A percentile compares a stretch with the other conserved stretches of the same genome.
These are phyloP conservation scores for Ochlodes sylvanus DNA, from an alignment of 2,888 invertebrate species.

Conservation along the genomic window DNA sequence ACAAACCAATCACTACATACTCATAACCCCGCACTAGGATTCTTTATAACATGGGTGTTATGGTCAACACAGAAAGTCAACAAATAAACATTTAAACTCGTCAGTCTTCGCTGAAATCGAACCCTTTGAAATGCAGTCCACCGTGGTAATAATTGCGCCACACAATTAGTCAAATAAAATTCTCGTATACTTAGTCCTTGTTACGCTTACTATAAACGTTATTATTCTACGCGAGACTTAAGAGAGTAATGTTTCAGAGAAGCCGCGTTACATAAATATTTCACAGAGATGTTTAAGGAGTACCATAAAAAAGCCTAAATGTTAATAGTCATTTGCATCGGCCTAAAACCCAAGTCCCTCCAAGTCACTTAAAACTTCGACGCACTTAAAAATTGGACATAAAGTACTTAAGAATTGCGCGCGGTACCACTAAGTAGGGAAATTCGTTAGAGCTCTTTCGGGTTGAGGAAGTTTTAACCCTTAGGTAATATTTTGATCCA, in stretches of 20 bases:
- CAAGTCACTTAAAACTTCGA: constrained; percentile 26
- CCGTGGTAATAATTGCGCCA: too few relatives aligned
- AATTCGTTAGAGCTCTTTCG: constrained; percentile 5
- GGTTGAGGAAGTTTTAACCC: not conserved
- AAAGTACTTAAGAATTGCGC: constrained; percentile 24
- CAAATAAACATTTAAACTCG: too few relatives aligned
- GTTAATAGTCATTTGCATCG: constrained; percentile 22
- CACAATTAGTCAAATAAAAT: too few relatives aligned
- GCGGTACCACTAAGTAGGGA: not conserved
- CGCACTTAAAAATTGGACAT: constrained; percentile 26
- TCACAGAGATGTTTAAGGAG: constrained; percentile 4
- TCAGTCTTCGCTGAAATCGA: too few relatives aligned
- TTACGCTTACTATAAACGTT: too few relatives aligned
- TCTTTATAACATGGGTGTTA: too few relatives aligned
- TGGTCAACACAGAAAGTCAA: too few relatives aligned
- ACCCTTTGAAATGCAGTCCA: too few relatives aligned
- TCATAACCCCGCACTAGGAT: too few relatives aligned
- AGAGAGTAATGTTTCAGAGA: not conserved
- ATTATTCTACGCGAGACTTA: too few relatives aligned
- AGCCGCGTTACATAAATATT: constrained; percentile 8
- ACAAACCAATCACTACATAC: too few relatives aligned
- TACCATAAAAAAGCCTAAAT: constrained; percentile 24
- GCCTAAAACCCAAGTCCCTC: constrained; percentile 5
- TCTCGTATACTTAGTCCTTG: too few relatives aligned
- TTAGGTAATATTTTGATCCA: not conserved